These are phyloP conservation scores for Beris chalybata DNA, from an alignment of 2,888 invertebrate species.

Conservation along the genomic window DNA sequence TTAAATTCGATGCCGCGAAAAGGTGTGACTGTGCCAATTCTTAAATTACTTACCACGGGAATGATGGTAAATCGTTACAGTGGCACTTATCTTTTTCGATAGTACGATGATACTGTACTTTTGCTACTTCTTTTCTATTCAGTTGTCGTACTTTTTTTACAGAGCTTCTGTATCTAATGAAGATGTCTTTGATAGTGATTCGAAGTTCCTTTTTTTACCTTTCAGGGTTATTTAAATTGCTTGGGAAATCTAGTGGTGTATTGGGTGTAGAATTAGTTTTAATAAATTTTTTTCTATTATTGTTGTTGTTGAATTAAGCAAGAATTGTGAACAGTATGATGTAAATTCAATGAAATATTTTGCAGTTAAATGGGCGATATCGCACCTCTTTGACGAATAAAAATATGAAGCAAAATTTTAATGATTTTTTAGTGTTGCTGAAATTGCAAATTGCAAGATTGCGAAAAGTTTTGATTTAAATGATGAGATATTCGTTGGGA, in stretches of 20 bases:
- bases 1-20: too few relatives aligned
- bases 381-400: constrained; percentile 9
- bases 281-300: constrained; percentile 7
- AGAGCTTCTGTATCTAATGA: too few relatives aligned
- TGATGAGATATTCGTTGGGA: background rate
- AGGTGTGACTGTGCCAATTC: too few relatives aligned
- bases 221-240: constrained; percentile 1
- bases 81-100: too few relatives aligned
- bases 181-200: too few relatives aligned
- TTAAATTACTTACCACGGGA: too few relatives aligned
- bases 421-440: background rate
- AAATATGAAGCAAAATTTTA: constrained; percentile 3
- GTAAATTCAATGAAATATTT: constrained; percentile 12
- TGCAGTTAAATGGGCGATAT: constrained; percentile 10
- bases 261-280: constrained; percentile 1
- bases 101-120: too few relatives aligned
- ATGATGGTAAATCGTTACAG: too few relatives aligned
- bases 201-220: background rate
- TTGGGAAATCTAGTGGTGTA: background rate
- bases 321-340: background rate
- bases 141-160: too few relatives aligned
- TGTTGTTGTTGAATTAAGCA: constrained; percentile 6
- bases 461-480: constrained; percentile 1
- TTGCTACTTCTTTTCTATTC: too few relatives aligned
- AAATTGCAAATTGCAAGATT: constrained; percentile 11